Evolutionary conservation across 2,797 vertebrate species (phyloP).

Genomic region (Cryptoprocta ferox): DNA sequence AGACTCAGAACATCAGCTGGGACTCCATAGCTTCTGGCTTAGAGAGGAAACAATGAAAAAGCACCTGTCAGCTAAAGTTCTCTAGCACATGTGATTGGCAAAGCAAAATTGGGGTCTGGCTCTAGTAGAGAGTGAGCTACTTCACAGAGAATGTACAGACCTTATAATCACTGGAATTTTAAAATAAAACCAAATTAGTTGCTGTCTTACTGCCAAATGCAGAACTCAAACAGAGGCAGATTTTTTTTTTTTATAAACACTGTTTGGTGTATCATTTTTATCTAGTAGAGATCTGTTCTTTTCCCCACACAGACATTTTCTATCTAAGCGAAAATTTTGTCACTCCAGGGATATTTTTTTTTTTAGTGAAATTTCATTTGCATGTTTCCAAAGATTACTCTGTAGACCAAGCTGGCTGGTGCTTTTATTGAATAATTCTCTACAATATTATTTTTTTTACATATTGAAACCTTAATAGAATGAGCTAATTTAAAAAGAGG

Average conservation of each 20-base stretch:
- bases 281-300: not conserved
- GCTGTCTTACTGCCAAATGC: not conserved
- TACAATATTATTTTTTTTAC: constrained; percentile 51
- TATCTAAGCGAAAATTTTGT: constrained; percentile 50
- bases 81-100: not conserved
- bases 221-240: not conserved
- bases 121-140: not conserved
- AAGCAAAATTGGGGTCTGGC: constrained; percentile 10
- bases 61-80: constrained; percentile 11
- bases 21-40: constrained; percentile 46
- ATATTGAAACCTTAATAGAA: constrained; percentile 54
- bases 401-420: not conserved
- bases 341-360: not conserved
- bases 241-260: constrained; percentile 1
- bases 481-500: constrained; percentile 40
- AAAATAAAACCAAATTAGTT: constrained; percentile 48
- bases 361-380: constrained; percentile 53
- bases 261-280: not conserved
- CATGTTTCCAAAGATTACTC: constrained; percentile 25
- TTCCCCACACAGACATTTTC: not conserved
- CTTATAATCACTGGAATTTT: constrained; percentile 46
- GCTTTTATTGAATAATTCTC: constrained; percentile 35
- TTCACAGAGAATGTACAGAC: not conserved
- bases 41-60: constrained; percentile 54
- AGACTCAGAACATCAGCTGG: constrained; percentile 26